Percentiles rank a stretch among this genome's conserved stretches.
Evolutionary conservation across 2,888 invertebrate genomes (phyloP).

Genomic region (Caenorhabditis sinica): DNA sequence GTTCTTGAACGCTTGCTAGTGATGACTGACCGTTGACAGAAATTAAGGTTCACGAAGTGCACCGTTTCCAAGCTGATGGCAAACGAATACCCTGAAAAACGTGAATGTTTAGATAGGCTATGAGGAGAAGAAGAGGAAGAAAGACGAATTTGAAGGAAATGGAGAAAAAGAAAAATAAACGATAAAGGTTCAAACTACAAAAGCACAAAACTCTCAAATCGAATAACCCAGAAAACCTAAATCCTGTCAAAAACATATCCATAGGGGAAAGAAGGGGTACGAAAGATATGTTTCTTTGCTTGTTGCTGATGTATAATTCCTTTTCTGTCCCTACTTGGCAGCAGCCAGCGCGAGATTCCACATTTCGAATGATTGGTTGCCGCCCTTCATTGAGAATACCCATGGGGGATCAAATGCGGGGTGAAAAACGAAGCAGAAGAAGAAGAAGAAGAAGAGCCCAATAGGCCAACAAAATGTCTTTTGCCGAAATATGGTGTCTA

Average conservation of each 20-base stretch:
- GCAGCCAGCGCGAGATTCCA: slow-evolving; percentile 15
- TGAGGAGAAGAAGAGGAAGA: background rate
- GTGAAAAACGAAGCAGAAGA: too few relatives aligned
- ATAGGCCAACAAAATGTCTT: slow-evolving; percentile 10
- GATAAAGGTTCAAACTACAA: slow-evolving; percentile 15
- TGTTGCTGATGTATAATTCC: slow-evolving; percentile 42
- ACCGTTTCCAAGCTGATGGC: slow-evolving; percentile 35
- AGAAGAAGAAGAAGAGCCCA: too few relatives aligned
- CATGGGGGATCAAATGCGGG: slow-evolving; percentile 46
- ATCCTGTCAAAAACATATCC: slow-evolving; percentile 20
- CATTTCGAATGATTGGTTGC: slow-evolving; percentile 53
- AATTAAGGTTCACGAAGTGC: slow-evolving; percentile 3
- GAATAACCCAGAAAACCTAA: slow-evolving; percentile 34
- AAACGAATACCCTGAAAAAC: slow-evolving; percentile 23
- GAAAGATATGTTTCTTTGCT: slow-evolving; percentile 31
- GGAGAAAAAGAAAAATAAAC: background rate
- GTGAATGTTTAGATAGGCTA: background rate
- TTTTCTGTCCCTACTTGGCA: slow-evolving; percentile 42
- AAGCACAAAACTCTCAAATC: slow-evolving; percentile 19
- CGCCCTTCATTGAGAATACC: slow-evolving; percentile 20
- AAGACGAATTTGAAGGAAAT: too few relatives aligned
- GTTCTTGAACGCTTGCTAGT: slow-evolving; percentile 8
- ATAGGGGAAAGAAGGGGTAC: too few relatives aligned
- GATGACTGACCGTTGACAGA: background rate
- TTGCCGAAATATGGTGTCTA: slow-evolving; percentile 27